A percentile compares a stretch with the other conserved stretches of the same genome.
phyloP scores from a whole-genome alignment of 2,888 invertebrate species.

The Oligia strigilis region DNA sequence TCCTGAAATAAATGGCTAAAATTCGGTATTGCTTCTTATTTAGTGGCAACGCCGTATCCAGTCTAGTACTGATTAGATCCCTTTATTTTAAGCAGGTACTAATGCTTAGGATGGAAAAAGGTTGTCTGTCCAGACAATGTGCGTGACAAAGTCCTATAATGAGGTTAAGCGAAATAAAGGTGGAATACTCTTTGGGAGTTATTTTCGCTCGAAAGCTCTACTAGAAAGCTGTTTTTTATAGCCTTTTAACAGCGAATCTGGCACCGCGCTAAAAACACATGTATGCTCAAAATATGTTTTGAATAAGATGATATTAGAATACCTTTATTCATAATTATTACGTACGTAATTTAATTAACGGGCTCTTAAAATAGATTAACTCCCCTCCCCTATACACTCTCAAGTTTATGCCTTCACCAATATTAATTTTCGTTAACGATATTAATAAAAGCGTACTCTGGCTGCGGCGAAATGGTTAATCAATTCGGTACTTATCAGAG shows the following conservation, averaged over 20 bases:
- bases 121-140: neutral
- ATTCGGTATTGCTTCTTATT: neutral
- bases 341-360: neutral
- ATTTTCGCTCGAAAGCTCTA: neutral
- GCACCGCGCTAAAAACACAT: neutral
- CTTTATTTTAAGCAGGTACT: neutral
- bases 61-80: neutral
- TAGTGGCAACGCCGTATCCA: neutral
- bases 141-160: neutral
- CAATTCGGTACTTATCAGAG: conserved; percentile 42
- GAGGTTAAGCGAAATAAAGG: neutral
- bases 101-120: neutral
- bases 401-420: conserved; percentile 8
- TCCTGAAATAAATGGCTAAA: neutral
- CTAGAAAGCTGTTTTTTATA: neutral
- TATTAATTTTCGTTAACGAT: conserved; percentile 39
- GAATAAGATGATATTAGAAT: neutral
- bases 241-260: neutral
- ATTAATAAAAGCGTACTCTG: conserved; percentile 34
- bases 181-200: neutral
- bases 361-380: neutral
- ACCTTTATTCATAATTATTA: neutral
- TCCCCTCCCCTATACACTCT: neutral
- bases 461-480: conserved; percentile 33
- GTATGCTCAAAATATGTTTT: neutral